phyloP scores from a whole-genome alignment of 2,888 invertebrate species.

The Drosophila merina region DNA sequence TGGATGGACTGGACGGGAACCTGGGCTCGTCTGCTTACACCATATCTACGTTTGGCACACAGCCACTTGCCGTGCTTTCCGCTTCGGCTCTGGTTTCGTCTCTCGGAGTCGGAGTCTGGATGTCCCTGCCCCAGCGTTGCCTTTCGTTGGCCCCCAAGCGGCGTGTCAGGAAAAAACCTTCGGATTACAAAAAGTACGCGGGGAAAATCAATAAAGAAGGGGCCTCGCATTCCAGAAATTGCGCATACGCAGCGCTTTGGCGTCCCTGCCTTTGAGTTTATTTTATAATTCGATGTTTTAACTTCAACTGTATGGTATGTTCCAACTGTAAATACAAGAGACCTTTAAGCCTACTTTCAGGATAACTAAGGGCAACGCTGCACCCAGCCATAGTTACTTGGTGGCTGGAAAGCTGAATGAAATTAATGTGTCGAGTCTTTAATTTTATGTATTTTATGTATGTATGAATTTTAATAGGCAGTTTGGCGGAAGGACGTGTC shows the following conservation, averaged over 20 bases:
- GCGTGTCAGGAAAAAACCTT: slow-evolving; percentile 17
- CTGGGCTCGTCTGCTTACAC: slow-evolving; percentile 42
- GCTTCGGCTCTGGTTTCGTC: slow-evolving; percentile 31
- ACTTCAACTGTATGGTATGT: slow-evolving; percentile 18
- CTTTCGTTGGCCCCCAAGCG: slow-evolving; percentile 40
- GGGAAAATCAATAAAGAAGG: not conserved
- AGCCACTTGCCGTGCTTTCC: slow-evolving; percentile 64
- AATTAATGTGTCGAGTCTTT: not conserved
- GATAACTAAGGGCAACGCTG: slow-evolving; percentile 55
- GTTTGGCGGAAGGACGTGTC: not conserved
- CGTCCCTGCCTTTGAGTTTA: slow-evolving; percentile 16
- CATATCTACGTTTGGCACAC: slow-evolving; percentile 34
- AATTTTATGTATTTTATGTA: not conserved
- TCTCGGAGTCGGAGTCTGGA: slow-evolving; percentile 23
- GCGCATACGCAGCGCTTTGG: slow-evolving; percentile 38
- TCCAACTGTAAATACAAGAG: slow-evolving; percentile 45
- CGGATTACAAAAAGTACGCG: slow-evolving; percentile 28
- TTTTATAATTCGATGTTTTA: slow-evolving; percentile 50
- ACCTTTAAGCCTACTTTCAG: slow-evolving; percentile 39
- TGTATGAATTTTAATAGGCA: not conserved
- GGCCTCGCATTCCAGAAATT: not conserved
- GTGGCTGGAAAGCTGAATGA: not conserved
- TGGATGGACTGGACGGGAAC: slow-evolving; percentile 5
- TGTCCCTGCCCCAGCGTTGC: slow-evolving; percentile 40
- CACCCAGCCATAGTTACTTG: not conserved